These are phyloP conservation scores for Cepaea hortensis DNA, from an alignment of 2,888 invertebrate species.

Conservation along the genomic window DNA sequence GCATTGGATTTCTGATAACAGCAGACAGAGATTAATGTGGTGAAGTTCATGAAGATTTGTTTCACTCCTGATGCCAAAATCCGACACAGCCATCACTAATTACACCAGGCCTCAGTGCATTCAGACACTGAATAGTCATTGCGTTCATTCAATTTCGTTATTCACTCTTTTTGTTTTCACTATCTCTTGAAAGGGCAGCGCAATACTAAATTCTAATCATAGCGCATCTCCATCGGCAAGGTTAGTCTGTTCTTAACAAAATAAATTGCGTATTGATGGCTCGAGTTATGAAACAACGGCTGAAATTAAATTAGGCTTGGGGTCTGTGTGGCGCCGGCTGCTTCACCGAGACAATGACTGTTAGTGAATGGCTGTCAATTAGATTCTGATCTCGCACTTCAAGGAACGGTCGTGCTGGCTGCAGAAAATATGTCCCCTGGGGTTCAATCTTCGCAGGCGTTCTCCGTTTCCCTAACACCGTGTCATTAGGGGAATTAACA, in stretches of 20 bases:
- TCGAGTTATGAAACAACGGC: constrained; percentile 36
- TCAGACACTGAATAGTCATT: constrained; percentile 18
- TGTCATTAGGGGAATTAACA: constrained; percentile 42
- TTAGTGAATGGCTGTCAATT: constrained; percentile 39
- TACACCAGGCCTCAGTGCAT: constrained; percentile 26
- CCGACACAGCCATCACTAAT: constrained; percentile 16
- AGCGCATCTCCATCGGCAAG: constrained; percentile 25
- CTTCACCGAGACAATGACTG: constrained; percentile 22
- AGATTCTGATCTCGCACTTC: constrained; percentile 32
- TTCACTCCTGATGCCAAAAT: constrained; percentile 4
- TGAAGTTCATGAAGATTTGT: constrained; percentile 15
- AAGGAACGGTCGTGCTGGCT: constrained; percentile 15
- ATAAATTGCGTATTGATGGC: constrained; percentile 34
- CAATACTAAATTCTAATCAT: constrained; percentile 35
- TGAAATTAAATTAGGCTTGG: constrained; percentile 35
- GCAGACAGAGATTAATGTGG: constrained; percentile 20
- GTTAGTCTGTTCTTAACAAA: constrained; percentile 29
- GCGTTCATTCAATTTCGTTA: constrained; percentile 32
- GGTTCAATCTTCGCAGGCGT: constrained; percentile 30
- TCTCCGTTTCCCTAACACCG: constrained; percentile 36
- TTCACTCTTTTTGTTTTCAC: constrained; percentile 6
- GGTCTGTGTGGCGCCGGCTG: constrained; percentile 24
- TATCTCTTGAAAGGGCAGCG: constrained; percentile 6
- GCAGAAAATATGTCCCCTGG: constrained; percentile 44
- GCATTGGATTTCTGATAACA: constrained; percentile 21